phyloP scores from a whole-genome alignment of 2,113 vertebrate genomes.

The Malurus alboscapulatus region DNA sequence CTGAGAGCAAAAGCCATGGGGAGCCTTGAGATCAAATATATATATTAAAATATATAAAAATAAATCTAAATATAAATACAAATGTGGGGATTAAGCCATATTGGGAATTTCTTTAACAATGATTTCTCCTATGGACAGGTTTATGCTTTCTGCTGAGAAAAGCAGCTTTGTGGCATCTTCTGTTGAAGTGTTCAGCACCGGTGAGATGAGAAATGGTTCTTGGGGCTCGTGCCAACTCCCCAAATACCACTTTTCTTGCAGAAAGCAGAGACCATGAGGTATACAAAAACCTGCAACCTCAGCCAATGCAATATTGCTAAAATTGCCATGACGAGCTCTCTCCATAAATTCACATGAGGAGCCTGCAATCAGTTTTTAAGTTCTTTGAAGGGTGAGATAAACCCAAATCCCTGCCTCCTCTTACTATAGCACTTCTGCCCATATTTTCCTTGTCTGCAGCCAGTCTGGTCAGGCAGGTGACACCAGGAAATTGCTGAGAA shows the following conservation, averaged over 20 bases:
- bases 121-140: not conserved
- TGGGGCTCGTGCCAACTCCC: not conserved
- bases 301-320: not conserved
- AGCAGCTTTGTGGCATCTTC: not conserved
- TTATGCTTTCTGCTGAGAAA: not conserved
- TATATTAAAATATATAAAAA: not conserved
- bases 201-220: not conserved
- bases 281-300: not conserved
- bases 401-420: not conserved
- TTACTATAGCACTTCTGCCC: not conserved
- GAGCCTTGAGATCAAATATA: not conserved
- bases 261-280: not conserved
- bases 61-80: not conserved
- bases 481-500: not conserved
- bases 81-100: not conserved
- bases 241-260: not conserved
- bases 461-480: not conserved
- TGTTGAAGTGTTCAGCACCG: not conserved
- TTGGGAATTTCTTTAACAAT: not conserved
- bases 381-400: not conserved
- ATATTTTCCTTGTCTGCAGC: not conserved
- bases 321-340: fast-evolving
- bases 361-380: not conserved
- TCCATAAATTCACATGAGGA: not conserved
- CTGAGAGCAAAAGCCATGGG: not conserved